Evolutionary conservation across 2,797 vertebrate genomes (phyloP), one percentile per base, ranked within the genome.

Genomic region (Poeciliopsis paucimaculata): DNA sequence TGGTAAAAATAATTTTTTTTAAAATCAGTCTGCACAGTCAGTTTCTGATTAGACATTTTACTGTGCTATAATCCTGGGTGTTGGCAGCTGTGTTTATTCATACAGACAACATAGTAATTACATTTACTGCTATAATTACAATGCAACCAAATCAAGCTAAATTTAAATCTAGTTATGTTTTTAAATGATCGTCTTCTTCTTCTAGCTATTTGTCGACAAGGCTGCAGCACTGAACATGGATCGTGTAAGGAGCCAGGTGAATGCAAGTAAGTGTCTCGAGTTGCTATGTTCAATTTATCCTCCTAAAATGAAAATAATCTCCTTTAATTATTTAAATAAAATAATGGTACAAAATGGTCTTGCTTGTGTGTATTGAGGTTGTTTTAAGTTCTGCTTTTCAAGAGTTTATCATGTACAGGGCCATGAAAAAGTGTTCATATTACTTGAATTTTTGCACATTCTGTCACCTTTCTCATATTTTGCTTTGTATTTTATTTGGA

Each of bases 171-270:
- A 51, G 71, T 84, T 53, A 75, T 76, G 34, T 70, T 82, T 74
- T 66, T 23, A 66, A 47, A 71, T 71, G 11, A 57, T 76, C 70
- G 80, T 77, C 34, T 80, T 74, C 73, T 60, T 81, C 46, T 77
- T 92, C 72, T 91, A 99, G 98, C 98, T 31, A 99, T 99, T 91
- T 99, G 98, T 93, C 96, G 97, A 82, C 98, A 99, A 94, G 98
- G 98, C 91, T 99, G 98, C 95, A 99, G 97, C 94, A 96, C 95
- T 49, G 97, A 98, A 90, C 98, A 99, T 15, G 98, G 98, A 46
- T 97, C 96, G 31, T 99, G 98, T 91, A 97, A 97, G 91, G 93
- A 96, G 88, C 98, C 98, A 28, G 98, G 98, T 86, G 97, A 95
- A 90, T 99, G 98, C 97, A 98, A 96, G 98, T 99, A 98, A 97